Evolutionary conservation across 2,888 invertebrate genomes (phyloP), one percentile per base, ranked within the genome.

Genomic region (Pterostichus madidus): DNA sequence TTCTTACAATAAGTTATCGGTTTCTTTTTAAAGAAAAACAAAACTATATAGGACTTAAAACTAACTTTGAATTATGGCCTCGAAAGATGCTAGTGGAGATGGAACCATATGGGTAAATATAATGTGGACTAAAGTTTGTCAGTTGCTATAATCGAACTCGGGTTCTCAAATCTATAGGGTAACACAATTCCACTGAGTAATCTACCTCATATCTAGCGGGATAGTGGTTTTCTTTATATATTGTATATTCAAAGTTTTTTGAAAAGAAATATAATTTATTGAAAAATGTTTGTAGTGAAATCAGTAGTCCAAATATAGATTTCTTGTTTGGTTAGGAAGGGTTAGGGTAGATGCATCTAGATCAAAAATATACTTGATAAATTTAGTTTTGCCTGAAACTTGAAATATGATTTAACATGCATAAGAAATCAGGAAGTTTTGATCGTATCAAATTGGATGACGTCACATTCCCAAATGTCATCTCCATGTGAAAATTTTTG

Each of bases 381-480:
- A 11, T 49, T 49, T 49, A 5, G 10, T 49, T 56, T 56, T 56
- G 56, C 15, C 13, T 15, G 17, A 56, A 56, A 56, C 15, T 64
- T 64, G 64, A 35, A 64, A 64, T 64, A 13, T 39, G 64, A 64
- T 64, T 64, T 59, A 13, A 56, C 35, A 64, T 64, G 64, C 64
- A 39, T 39, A 56, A 17, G 39, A 35, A 64, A 39, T 64, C 39
- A 13, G 64, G 32, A 59, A 59, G 32, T 39, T 64, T 64, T 64
- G 64, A 35, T 35, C 13, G 10, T 35, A 64, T 39, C 15, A 39
- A 39, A 64, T 64, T 64, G 64, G 64, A 13, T 64, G 32, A 13
- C 13, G 13, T 64, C 39, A n/a, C 35, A 64, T 35, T 39, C 64
- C 64, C 13, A 7, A 35, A n/a, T 64, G 64, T 64, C 64, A 64